phyloP scores from a whole-genome alignment of 2,113 vertebrate species.

The Pleuronectes platessa region DNA sequence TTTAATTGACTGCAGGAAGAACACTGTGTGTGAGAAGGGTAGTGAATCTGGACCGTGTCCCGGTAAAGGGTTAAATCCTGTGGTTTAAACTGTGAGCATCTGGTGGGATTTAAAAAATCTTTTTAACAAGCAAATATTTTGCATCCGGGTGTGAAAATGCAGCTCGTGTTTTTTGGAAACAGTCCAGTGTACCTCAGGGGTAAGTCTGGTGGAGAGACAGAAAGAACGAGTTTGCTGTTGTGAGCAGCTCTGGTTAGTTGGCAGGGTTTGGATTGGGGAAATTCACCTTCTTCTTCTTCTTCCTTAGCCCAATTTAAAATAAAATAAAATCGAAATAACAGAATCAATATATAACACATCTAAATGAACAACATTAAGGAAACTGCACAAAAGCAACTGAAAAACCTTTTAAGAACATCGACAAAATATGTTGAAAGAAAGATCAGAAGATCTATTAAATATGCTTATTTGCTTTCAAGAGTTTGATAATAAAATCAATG shows the following conservation, averaged over 20 bases:
- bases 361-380: too few relatives aligned
- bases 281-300: neutral
- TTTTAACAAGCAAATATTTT: conserved; percentile 58
- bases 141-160: conserved; percentile 57
- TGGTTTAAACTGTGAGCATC: conserved; percentile 53
- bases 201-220: neutral
- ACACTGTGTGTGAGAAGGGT: conserved; percentile 10
- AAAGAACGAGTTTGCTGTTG: neutral
- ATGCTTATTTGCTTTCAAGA: neutral
- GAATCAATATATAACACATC: neutral
- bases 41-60: conserved; percentile 42
- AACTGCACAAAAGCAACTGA: conserved; percentile 10
- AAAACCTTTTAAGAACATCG: conserved; percentile 9
- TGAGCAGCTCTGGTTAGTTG: neutral
- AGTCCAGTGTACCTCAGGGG: conserved; percentile 39
- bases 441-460: too few relatives aligned
- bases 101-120: conserved; percentile 51
- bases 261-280: neutral
- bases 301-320: neutral
- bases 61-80: conserved; percentile 50
- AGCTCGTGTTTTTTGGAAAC: conserved; percentile 43
- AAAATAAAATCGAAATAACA: neutral
- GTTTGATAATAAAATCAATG: neutral
- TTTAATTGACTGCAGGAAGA: conserved; percentile 40
- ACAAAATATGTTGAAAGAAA: too few relatives aligned